Base-by-base conservation (phyloP, 2,888 invertebrate species). In the Deilephila porcellus region DNA sequence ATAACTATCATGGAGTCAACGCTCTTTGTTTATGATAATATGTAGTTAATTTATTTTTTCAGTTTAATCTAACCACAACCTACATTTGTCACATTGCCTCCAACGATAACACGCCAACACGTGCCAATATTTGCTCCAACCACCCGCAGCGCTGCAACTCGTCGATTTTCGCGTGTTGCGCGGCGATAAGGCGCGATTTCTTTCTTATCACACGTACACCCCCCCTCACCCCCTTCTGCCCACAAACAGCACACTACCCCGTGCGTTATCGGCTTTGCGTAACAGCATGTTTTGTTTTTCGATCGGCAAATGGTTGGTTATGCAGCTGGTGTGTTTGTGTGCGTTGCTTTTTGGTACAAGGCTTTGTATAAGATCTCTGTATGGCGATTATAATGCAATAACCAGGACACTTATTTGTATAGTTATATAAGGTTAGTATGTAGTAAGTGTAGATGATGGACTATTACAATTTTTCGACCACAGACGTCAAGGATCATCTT, bases 151-250 rank as follows among this genome's bases (percentile, higher is more conserved):
- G 78, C 60, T 85, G 86, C 86, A 88, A 83, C 89, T 88, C 88
- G 85, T 81, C 86, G 85, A 90, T 90, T 90, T 89, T 88, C 86
- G 87, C 88, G 84, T 86, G 85, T 81, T 82, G 83, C 81, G 76
- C 74, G 73, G 85, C 86, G 91, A 92, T 93, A 92, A 90, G 85
- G 80, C 70, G 62, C 84, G 85, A 85, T 88, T 87, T 85, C 87
- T 84, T 85, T 84, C 86, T 86, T 89, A 87, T 88, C 88, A 83
- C 73, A 70, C 74, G 78, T 80, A 77, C 79, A 81, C 83, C 78
- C 77, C 74, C 71, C 74, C 74, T 60, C 71, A 74, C 72, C 72
- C 73, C 64, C 70, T 37, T 76, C 70, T 37, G 73, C 74, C 75
- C 75, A 25, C 52, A 67, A 14, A 25, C 45, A 52, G 45, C 67